These are phyloP conservation scores for Micromesistius poutassou DNA, from an alignment of 2,797 vertebrate genomes.

Conservation along the genomic window DNA sequence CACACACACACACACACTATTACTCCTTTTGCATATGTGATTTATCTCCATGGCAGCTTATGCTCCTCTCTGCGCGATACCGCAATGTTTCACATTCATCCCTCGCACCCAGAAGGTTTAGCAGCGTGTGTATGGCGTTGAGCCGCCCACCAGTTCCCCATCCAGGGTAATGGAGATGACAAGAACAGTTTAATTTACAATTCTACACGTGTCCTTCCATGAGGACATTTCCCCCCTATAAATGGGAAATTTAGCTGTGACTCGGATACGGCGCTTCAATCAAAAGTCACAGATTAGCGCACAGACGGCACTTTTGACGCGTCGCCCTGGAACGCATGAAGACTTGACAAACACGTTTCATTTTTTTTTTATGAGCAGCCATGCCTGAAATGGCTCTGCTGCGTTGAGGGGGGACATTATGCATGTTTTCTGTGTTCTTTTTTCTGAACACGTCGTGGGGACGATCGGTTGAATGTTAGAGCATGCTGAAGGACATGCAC, in stretches of 20 bases:
- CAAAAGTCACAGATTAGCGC: neutral
- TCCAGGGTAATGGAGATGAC: neutral
- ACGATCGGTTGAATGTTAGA: neutral
- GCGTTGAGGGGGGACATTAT: neutral
- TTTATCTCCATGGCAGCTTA: neutral
- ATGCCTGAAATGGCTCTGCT: neutral
- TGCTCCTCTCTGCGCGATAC: no score
- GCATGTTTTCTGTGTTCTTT: neutral
- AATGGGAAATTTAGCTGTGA: neutral
- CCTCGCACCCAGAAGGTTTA: neutral
- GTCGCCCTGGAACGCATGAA: neutral
- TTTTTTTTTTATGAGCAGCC: neutral
- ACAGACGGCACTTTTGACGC: neutral
- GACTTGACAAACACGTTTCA: neutral
- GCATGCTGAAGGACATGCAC: neutral
- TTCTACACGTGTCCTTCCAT: neutral
- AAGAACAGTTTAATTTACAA: neutral
- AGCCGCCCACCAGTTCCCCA: neutral
- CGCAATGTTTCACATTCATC: neutral
- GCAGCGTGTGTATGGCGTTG: neutral
- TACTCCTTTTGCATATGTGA: neutral
- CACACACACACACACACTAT: neutral
- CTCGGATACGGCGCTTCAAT: neutral
- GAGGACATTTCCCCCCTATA: neutral
- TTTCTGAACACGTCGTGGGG: no score